Evolutionary conservation across 2,113 vertebrate species (phyloP).

Genomic region (Leucosticte australis): DNA sequence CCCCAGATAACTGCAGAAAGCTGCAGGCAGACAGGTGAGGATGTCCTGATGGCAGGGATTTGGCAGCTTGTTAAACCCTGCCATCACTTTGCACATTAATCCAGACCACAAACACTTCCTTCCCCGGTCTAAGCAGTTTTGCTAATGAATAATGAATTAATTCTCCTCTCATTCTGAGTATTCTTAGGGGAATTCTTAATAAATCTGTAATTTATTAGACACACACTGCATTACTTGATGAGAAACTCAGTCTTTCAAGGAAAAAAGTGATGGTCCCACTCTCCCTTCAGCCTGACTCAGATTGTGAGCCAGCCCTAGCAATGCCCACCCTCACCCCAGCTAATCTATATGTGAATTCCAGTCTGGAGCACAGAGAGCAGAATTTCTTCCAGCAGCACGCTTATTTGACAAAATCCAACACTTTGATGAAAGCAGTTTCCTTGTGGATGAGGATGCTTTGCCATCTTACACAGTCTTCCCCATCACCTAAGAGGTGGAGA

Average conservation of each 20-base stretch:
- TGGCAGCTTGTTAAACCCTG: background rate
- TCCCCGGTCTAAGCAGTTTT: slow-evolving; percentile 4
- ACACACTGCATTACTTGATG: background rate
- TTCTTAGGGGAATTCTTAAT: background rate
- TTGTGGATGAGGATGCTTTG: background rate
- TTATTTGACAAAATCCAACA: background rate
- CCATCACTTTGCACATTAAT: background rate
- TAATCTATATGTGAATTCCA: background rate
- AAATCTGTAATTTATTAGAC: background rate
- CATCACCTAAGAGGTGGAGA: background rate
- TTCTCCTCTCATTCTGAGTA: background rate
- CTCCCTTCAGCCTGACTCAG: background rate
- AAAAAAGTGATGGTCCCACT: background rate
- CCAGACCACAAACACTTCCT: background rate
- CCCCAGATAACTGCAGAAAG: slow-evolving; percentile 1
- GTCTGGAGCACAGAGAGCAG: background rate
- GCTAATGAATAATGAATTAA: slow-evolving; percentile 35
- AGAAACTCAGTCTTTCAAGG: background rate
- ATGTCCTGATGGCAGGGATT: slow-evolving; percentile 24
- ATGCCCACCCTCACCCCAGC: background rate
- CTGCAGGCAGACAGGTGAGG: slow-evolving; percentile 29
- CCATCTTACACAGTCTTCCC: background rate
- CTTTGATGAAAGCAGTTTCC: background rate
- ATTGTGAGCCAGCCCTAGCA: background rate
- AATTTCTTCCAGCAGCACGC: background rate